Conservation (phyloP, 2,797 vertebrate genomes). For the Danionella dracula region DNA sequence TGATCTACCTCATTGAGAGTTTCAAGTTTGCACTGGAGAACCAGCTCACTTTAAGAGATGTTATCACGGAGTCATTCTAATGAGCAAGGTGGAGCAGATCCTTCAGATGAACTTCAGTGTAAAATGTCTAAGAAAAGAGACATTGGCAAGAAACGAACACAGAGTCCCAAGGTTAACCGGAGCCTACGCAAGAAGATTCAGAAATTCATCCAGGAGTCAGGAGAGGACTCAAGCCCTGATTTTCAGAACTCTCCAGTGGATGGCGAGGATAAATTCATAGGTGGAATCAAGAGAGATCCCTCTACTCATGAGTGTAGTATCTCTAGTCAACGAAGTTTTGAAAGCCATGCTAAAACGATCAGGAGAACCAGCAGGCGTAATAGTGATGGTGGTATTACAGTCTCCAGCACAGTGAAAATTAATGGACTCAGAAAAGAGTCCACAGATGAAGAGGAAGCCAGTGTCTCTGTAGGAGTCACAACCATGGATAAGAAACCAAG, state of each 20-base stretch:
- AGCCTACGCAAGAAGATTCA: slow-evolving; percentile 70
- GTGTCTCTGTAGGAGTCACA: slow-evolving; percentile 41
- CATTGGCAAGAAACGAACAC: slow-evolving; percentile 60
- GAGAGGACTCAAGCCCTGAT: slow-evolving; percentile 59
- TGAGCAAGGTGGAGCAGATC: slow-evolving; percentile 68
- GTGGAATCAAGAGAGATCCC: slow-evolving; percentile 58
- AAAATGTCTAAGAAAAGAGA: slow-evolving; percentile 63
- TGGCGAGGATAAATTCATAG: slow-evolving; percentile 63
- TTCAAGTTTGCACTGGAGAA: slow-evolving; percentile 37
- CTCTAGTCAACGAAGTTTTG: slow-evolving; percentile 26
- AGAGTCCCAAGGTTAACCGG: slow-evolving; percentile 62
- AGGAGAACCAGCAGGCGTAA: slow-evolving; percentile 44
- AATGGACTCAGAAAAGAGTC: slow-evolving; percentile 29
- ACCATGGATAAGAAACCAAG: slow-evolving; percentile 50
- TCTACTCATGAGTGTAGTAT: slow-evolving; percentile 36
- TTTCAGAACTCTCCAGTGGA: slow-evolving; percentile 59
- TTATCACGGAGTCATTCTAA: slow-evolving; percentile 72
- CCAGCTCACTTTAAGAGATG: slow-evolving; percentile 59
- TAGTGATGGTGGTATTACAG: slow-evolving; percentile 53
- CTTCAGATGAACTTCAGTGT: slow-evolving; percentile 53
- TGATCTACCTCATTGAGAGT: slow-evolving; percentile 25
- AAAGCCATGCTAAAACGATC: slow-evolving; percentile 11
- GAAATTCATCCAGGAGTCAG: slow-evolving; percentile 67
- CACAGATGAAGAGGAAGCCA: slow-evolving; percentile 32
- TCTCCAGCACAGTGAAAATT: slow-evolving; percentile 26